Conservation (phyloP, 2,888 invertebrate genomes). For the Cremastinae sp. region DNA sequence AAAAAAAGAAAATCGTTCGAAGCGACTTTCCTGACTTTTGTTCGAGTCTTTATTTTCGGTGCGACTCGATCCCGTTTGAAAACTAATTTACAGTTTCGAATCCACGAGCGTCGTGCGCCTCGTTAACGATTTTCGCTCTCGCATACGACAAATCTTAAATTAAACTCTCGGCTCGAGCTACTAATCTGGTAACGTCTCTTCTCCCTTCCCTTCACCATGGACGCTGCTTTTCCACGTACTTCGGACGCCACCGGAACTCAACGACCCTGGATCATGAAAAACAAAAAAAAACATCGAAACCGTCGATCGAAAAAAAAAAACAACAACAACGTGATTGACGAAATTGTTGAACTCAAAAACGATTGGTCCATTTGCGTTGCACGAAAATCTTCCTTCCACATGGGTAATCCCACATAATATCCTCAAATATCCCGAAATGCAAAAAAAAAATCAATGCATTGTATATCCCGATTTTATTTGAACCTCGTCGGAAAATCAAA, state of each 20-base stretch:
- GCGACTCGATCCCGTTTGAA: constrained; percentile 1
- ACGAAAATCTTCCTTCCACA: constrained; percentile 17
- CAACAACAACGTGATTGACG: not conserved
- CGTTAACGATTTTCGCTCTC: constrained; percentile 48
- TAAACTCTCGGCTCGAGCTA: constrained; percentile 61
- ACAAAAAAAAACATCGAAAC: constrained; percentile 35
- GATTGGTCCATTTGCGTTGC: constrained; percentile 27
- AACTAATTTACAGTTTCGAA: constrained; percentile 21
- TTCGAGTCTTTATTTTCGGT: not conserved
- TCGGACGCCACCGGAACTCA: constrained; percentile 50
- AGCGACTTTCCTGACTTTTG: too few species aligned
- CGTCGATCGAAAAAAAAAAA: not conserved
- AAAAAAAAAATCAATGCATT: constrained; percentile 8
- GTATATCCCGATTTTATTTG: constrained; percentile 24
- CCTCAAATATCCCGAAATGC: not conserved
- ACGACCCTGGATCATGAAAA: constrained; percentile 45
- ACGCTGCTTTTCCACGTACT: constrained; percentile 63
- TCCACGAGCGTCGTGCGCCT: constrained; percentile 22
- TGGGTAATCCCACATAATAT: constrained; percentile 42
- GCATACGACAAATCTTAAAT: constrained; percentile 54
- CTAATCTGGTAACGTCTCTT: constrained; percentile 72
- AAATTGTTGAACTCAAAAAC: constrained; percentile 23
- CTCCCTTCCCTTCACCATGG: constrained; percentile 68
- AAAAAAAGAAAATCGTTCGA: too few species aligned
- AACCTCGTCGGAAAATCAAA: constrained; percentile 5